Evolutionary conservation across 64 coral and sea anemone species (phyloP).

Genomic region (Hydrozoanthus tunicans): DNA sequence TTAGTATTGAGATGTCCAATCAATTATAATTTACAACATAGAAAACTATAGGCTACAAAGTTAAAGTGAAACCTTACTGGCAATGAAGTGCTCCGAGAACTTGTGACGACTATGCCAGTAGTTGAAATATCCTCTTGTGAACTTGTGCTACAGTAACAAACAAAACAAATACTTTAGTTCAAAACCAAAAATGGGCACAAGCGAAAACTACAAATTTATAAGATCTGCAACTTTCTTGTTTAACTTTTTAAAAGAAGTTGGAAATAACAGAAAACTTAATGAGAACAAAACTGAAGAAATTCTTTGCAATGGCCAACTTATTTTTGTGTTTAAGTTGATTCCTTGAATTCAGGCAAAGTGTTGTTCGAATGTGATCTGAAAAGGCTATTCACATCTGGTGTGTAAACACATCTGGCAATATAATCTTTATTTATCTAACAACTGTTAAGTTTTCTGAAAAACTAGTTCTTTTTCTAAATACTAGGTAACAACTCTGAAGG

Average conservation of each 20-base stretch:
- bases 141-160: constrained; percentile 9
- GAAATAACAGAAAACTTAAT: too few species aligned
- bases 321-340: not conserved
- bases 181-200: not conserved
- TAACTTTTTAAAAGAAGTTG: not conserved
- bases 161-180: not conserved
- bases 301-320: not conserved
- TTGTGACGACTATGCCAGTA: not conserved
- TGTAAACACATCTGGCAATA: too few species aligned
- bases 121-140: constrained; percentile 28
- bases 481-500: too few species aligned
- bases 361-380: not conserved
- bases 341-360: not conserved
- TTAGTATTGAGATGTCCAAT: too few species aligned
- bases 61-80: constrained; percentile 1
- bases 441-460: too few species aligned
- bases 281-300: not conserved
- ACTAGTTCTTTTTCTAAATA: too few species aligned
- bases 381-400: not conserved
- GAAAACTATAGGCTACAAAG: not conserved
- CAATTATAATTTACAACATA: too few species aligned
- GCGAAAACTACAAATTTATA: not conserved
- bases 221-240: too few species aligned
- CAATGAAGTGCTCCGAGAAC: constrained; percentile 9
- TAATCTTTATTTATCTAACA: too few species aligned